Evolutionary conservation across 1,140 invertebrate genomes (phyloP).

Genomic region (Dreissena polymorpha): DNA sequence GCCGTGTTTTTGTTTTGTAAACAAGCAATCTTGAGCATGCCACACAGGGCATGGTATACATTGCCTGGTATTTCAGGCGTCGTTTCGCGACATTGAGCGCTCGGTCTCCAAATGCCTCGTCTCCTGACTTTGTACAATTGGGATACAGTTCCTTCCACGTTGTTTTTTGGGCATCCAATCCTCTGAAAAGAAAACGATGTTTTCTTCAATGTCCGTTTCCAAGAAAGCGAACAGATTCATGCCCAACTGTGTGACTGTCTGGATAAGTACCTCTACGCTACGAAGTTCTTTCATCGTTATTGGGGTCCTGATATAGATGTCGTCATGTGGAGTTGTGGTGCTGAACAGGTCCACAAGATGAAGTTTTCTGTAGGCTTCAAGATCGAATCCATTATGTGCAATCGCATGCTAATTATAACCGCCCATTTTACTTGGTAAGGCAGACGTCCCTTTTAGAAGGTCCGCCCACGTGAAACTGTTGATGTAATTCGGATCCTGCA

Average conservation of each 20-base stretch:
- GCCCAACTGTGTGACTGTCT: constrained; percentile 12
- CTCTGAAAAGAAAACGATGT: background rate
- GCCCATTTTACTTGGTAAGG: too few relatives aligned
- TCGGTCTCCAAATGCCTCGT: background rate
- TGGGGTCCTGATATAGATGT: background rate
- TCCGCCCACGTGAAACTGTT: background rate
- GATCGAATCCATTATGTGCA: too few relatives aligned
- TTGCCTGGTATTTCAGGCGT: constrained; percentile 20
- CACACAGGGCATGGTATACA: constrained; percentile 1
- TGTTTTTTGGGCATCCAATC: too few relatives aligned
- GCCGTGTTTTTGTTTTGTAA: background rate
- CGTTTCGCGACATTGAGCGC: background rate
- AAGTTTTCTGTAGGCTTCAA: too few relatives aligned
- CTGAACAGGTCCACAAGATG: too few relatives aligned
- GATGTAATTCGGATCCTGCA: constrained; percentile 3
- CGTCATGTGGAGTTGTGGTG: background rate
- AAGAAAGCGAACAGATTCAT: constrained; percentile 19
- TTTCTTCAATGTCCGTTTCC: background rate
- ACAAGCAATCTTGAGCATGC: background rate
- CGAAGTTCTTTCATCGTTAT: background rate
- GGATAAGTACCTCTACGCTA: constrained; percentile 11
- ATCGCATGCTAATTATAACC: too few relatives aligned
- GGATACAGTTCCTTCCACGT: constrained; percentile 6
- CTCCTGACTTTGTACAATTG: background rate
- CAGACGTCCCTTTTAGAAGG: background rate